phyloP scores from a whole-genome alignment of 2,797 vertebrate genomes.

The Acropternis orthonyx region DNA sequence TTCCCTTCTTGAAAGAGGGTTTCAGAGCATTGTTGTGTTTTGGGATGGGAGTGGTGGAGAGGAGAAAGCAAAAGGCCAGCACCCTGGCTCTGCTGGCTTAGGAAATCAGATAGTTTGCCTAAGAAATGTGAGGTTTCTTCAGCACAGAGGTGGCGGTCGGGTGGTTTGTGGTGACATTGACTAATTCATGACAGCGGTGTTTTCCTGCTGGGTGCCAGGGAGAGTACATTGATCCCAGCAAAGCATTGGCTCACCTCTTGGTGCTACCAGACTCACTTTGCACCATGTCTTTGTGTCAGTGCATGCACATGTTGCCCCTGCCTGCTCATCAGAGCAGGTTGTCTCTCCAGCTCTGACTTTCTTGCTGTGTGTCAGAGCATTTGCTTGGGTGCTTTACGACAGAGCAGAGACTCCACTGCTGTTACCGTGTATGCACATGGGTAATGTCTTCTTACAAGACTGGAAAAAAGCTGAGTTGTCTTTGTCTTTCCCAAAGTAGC shows the following conservation, averaged over 20 bases:
- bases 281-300: fast-evolving
- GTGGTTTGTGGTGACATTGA: neutral
- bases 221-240: neutral
- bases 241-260: neutral
- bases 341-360: neutral
- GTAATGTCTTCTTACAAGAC: neutral
- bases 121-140: neutral
- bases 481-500: neutral
- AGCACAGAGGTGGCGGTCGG: neutral
- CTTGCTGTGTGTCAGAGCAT: fast-evolving
- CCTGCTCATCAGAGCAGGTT: neutral
- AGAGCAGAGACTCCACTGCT: neutral
- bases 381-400: neutral
- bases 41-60: neutral
- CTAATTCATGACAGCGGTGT: neutral
- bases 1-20: neutral
- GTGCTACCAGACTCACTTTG: neutral
- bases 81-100: neutral
- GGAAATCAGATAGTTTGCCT: neutral
- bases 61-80: neutral
- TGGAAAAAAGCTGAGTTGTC: neutral
- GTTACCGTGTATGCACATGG: fast-evolving
- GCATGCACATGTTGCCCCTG: fast-evolving
- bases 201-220: fast-evolving
- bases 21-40: neutral